Conservation (phyloP, 2,888 invertebrate genomes). For the Brachylomia viminalis region DNA sequence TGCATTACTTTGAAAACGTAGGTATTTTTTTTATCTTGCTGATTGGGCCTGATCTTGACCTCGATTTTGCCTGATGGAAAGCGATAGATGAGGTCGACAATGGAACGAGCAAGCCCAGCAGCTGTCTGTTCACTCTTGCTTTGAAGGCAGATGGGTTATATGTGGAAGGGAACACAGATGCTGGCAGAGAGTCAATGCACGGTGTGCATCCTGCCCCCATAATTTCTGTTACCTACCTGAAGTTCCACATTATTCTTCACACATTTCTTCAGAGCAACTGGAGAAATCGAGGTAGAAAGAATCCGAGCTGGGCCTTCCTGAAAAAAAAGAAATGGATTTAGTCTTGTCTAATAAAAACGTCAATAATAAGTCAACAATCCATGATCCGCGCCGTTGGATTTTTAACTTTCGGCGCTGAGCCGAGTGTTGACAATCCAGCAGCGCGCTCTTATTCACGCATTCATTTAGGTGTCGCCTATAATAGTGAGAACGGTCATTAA, state of each 20-base stretch:
- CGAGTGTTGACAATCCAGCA: neutral
- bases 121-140: no score
- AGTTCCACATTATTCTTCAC: conserved; percentile 96
- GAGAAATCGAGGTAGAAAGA: conserved; percentile 92
- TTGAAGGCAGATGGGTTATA: no score
- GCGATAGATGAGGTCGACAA: no score
- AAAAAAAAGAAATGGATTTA: conserved; percentile 33
- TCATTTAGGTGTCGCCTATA: neutral
- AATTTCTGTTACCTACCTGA: conserved; percentile 83
- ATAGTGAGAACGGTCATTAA: no score
- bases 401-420: neutral
- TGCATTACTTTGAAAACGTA: no score
- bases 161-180: neutral
- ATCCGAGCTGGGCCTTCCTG: conserved; percentile 77
- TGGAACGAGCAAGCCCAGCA: no score
- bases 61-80: no score
- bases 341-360: no score
- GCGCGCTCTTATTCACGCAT: neutral
- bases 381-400: neutral
- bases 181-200: neutral
- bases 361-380: no score
- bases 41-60: no score
- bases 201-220: no score
- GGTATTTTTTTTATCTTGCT: no score
- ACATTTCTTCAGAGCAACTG: conserved; percentile 95